Evolutionary conservation across 2,888 invertebrate genomes (phyloP), one percentile per base, ranked within the genome.

Genomic region (Drosophila greeni): DNA sequence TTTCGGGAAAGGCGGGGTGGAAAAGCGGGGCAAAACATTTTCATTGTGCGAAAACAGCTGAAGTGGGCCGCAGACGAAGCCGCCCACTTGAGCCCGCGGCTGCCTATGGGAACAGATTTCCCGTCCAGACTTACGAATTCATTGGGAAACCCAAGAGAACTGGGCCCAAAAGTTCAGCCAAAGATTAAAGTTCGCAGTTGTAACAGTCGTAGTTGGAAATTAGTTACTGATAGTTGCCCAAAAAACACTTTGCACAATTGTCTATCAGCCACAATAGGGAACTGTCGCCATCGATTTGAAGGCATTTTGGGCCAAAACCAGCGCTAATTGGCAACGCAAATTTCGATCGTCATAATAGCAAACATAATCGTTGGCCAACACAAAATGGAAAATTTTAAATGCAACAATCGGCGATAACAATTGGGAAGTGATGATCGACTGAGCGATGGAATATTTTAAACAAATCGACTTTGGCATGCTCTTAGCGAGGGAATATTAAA

Each of bases 311-410:
- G 59, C 49, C 58, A 60, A 75, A 70, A 24, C 40, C 55, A 51
- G 33, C 59, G 82, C 73, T 79, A 79, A 79, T 81, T 81, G 82
- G 65, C 66, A 66, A 60, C 14, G 54, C 61, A 70, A 67, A 65
- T 65, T 43, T 39, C 43, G 62, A 73, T 66, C 66, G 57, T 56
- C 61, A 73, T 57, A 64, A 51, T 55, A 51, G 52, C 39, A 34
- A 56, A 52, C 47, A 57, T 47, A 62, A 58, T 57, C 45, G 45
- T 59, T 59, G 49, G 55, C 65, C 62, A 60, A 66, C 47, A 75
- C 69, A 77, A 80, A 70, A 80, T 81, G 76, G 81, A 78, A 78
- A 79, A 78, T 73, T 78, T 75, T 66, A 70, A 75, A 67, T 55
- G 66, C 72, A 69, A 62, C 65, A 76, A 72, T 72, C 58, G 69